Conservation (phyloP, 2,888 invertebrate genomes). For the Oxycera nigricornis region DNA sequence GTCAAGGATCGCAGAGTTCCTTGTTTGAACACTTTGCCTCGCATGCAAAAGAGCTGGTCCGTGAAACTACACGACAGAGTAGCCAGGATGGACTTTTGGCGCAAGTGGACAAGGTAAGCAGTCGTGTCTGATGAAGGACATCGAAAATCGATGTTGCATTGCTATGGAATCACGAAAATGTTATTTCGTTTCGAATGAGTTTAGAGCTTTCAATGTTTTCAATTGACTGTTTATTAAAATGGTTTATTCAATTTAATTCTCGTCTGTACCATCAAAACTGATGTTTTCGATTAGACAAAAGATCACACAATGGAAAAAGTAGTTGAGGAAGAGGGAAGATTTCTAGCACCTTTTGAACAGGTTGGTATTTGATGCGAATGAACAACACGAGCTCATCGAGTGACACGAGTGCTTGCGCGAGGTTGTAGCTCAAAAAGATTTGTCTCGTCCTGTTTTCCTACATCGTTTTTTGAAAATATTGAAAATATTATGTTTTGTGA, state of each 20-base stretch:
- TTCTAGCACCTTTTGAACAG: conserved; percentile 83
- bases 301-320: conserved; percentile 65
- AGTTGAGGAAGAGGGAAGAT: conserved; percentile 77
- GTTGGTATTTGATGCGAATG: conserved; percentile 63
- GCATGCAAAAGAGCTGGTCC: conserved; percentile 87
- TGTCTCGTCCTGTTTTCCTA: no score
- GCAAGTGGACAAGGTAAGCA: conserved; percentile 85
- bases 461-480: no score
- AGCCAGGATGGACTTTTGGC: conserved; percentile 88
- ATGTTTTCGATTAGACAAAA: conserved; percentile 62
- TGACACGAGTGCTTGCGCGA: not conserved
- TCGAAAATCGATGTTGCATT: no score
- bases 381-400: conserved; percentile 15
- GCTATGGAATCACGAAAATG: no score
- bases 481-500: no score
- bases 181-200: no score
- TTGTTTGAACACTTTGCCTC: conserved; percentile 86
- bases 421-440: conserved; percentile 4
- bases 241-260: conserved; percentile 16
- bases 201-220: not conserved
- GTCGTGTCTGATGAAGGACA: not conserved
- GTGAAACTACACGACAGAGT: conserved; percentile 86
- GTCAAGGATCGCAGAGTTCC: conserved; percentile 84
- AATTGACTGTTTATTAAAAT: not conserved
- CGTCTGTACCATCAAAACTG: conserved; percentile 8